Percentiles rank a stretch among this genome's conserved stretches.
These are phyloP conservation scores for Lophotriccus pileatus DNA, from an alignment of 2,797 vertebrate species.

Conservation along the genomic window DNA sequence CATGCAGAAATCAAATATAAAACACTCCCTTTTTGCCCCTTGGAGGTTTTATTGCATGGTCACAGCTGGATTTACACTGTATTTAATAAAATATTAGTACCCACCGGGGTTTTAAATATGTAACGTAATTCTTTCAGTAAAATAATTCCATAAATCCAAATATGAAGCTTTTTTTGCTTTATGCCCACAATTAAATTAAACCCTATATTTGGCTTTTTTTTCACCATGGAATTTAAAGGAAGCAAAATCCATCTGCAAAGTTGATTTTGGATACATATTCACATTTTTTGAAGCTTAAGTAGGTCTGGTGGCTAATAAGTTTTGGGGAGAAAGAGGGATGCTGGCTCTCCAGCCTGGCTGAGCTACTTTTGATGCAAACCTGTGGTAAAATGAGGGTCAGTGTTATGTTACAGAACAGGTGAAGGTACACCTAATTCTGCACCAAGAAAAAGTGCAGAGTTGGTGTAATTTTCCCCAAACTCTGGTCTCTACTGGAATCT, in stretches of 20 bases:
- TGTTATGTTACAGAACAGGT: not conserved
- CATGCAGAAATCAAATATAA: conserved; percentile 66
- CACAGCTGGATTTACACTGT: conserved; percentile 76
- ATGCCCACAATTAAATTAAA: conserved; percentile 71
- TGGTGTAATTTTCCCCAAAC: not conserved
- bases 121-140: conserved; percentile 79
- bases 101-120: conserved; percentile 78
- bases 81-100: conserved; percentile 82
- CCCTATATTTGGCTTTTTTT: not conserved
- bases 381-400: not conserved
- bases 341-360: not conserved
- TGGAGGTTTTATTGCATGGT: conserved; percentile 75
- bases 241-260: conserved; percentile 35
- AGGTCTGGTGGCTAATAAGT: not conserved
- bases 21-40: conserved; percentile 53
- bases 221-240: conserved; percentile 23
- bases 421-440: not conserved
- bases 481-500: not conserved
- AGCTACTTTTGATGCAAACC: not conserved
- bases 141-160: conserved; percentile 82
- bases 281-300: conserved; percentile 45
- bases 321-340: not conserved
- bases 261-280: conserved; percentile 34
- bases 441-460: not conserved
- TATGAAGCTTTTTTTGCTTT: conserved; percentile 58